Percentiles rank a stretch among this genome's conserved stretches.
Conservation (phyloP, 2,888 invertebrate species). For the Brachylomia viminalis region DNA sequence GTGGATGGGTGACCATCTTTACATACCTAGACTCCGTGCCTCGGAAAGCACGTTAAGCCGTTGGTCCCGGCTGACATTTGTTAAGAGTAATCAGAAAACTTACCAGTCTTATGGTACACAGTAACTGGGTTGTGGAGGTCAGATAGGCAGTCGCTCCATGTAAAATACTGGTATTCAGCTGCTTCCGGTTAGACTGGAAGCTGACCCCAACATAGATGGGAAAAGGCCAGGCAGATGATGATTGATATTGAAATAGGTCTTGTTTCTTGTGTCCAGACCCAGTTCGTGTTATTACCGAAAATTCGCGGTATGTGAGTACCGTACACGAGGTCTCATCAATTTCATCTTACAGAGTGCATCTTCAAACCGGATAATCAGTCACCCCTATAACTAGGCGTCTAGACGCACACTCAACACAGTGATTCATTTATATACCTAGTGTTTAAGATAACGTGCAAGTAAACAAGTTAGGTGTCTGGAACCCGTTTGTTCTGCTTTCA, state of each 20-base stretch:
- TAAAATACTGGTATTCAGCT: background rate
- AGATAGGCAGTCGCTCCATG: background rate
- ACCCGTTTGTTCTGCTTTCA: conserved; percentile 26
- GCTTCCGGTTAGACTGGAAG: background rate
- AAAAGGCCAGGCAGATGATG: background rate
- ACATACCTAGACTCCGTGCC: too few species aligned
- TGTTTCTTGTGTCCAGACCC: background rate
- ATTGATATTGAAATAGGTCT: background rate
- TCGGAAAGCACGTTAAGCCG: too few species aligned
- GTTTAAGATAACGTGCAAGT: conserved; percentile 36
- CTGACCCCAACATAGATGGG: background rate
- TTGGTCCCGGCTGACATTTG: background rate
- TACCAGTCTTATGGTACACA: background rate
- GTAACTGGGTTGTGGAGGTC: background rate
- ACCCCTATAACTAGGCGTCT: conserved; percentile 24
- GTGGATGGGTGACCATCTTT: too few species aligned
- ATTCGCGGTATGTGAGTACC: background rate
- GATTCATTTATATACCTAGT: conserved; percentile 41
- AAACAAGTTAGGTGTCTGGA: conserved; percentile 29
- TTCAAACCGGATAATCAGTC: conserved; percentile 18
- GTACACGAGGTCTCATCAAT: background rate
- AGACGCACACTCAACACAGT: conserved; percentile 36
- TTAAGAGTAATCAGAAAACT: background rate
- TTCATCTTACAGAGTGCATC: conserved; percentile 1
- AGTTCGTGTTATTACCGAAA: background rate